Evolutionary conservation across 1,140 invertebrate species (phyloP).

Genomic region (Procambarus virginalis): DNA sequence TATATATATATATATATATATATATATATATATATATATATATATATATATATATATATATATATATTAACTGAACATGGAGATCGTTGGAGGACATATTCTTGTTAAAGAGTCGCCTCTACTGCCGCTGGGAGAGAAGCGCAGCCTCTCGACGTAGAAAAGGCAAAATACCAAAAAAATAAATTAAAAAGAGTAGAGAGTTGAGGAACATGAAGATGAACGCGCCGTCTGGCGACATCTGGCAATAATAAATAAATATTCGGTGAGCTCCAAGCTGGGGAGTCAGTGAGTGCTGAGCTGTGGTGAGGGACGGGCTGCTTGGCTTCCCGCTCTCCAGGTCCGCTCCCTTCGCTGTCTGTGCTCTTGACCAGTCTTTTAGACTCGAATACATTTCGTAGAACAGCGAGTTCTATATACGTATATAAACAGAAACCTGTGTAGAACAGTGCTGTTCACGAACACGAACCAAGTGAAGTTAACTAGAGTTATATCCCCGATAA

Average conservation of each 20-base stretch:
- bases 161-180: no score
- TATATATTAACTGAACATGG: no score
- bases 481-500: neutral
- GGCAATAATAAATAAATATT: slow-evolving; percentile 64
- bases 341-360: neutral
- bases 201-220: neutral
- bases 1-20: no score
- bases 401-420: no score
- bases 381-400: neutral
- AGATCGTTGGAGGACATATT: neutral
- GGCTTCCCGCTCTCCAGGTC: neutral
- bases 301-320: neutral
- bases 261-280: slow-evolving; percentile 14
- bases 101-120: no score
- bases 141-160: neutral
- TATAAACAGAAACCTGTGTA: no score
- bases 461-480: neutral
- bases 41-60: no score
- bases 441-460: no score
- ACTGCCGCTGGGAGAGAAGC: neutral
- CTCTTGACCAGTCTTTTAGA: neutral
- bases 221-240: slow-evolving; percentile 54
- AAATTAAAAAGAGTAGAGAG: neutral
- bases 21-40: no score
- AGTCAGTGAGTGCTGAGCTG: slow-evolving; percentile 45